Base-by-base conservation (phyloP, 2,888 invertebrate species). In the Bombylius discolor region DNA sequence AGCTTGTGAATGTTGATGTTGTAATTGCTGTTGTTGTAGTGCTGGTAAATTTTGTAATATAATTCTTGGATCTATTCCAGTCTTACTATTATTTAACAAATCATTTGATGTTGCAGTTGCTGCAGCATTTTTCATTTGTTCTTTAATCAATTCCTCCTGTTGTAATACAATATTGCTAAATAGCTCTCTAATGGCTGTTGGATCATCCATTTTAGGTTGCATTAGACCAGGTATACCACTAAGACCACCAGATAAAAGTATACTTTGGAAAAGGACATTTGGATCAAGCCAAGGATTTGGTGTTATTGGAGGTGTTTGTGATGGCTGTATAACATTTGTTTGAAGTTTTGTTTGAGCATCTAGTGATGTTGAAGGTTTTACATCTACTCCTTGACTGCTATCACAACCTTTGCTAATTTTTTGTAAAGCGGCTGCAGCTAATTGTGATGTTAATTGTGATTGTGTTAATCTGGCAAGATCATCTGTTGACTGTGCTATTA, bases 401-500 rank as follows among this genome's bases (percentile, higher is more conserved):
- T 62, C 66, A 50, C 66, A 64, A 51, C 65, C 66, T 44, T 64
- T 61, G 33, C 55, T 51, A 44, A 57, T 50, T 55, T 53, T 58
- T 32, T 63, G 62, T 52, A 56, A 51, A 57, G 50, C 61, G 45
- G 65, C 78, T 70, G 51, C 66, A 66, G 70, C 59, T 75, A 67
- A 44, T 55, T 55, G 57, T 50, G 58, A 53, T 56, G 75, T 75
- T 75, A 67, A 45, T 55, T 55, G 56, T 50, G 57, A 53, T 56
- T 75, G 75, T 31, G 80, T 76, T 62, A 81, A 76, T 63, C 80
- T 71, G 56, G 81, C 68, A 65, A 82, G 76, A 69, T 83, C 80
- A 65, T 81, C 79, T 11, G 45, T 47, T 36, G 52, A 54, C 32
- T 49, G 48, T 44, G 46, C 66, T 63, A 52, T 55, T 58, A 57